These are phyloP conservation scores for Chaenogobius annularis DNA, from an alignment of 2,113 vertebrate genomes.

Conservation along the genomic window DNA sequence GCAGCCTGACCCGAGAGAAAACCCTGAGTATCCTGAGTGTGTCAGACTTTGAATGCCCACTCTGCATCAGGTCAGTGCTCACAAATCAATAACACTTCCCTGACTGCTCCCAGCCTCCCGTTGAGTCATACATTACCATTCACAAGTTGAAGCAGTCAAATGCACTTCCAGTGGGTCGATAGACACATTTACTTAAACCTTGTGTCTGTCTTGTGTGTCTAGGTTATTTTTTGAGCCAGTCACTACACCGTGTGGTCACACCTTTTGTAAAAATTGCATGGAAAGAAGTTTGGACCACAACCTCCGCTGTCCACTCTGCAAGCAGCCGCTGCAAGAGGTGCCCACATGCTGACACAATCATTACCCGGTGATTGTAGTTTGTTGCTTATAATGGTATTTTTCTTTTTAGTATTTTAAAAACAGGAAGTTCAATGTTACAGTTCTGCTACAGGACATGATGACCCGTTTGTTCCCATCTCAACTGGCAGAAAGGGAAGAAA, in stretches of 20 bases:
- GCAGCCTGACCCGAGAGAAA: conserved; percentile 36
- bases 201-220: background rate
- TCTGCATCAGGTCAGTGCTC: conserved; percentile 85
- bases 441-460: conserved; percentile 83
- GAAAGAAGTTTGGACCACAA: conserved; percentile 90
- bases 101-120: background rate
- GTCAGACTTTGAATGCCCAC: conserved; percentile 88
- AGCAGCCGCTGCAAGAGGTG: conserved; percentile 89
- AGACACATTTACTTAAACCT: background rate
- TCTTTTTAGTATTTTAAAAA: conserved; percentile 82
- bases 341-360: background rate
- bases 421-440: conserved; percentile 83
- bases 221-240: conserved; percentile 88
- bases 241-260: conserved; percentile 90
- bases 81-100: conserved; percentile 11
- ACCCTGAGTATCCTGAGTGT: conserved; percentile 71
- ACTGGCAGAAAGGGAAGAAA: conserved; percentile 80
- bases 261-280: conserved; percentile 89
- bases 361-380: too few species aligned
- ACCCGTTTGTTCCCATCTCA: conserved; percentile 77
- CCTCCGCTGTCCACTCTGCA: conserved; percentile 89
- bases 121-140: background rate
- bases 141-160: background rate
- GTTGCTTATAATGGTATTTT: background rate
- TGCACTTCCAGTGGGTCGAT: background rate